Evolutionary conservation across 2,113 vertebrate species (phyloP).

Genomic region (Lophotis ruficrista): DNA sequence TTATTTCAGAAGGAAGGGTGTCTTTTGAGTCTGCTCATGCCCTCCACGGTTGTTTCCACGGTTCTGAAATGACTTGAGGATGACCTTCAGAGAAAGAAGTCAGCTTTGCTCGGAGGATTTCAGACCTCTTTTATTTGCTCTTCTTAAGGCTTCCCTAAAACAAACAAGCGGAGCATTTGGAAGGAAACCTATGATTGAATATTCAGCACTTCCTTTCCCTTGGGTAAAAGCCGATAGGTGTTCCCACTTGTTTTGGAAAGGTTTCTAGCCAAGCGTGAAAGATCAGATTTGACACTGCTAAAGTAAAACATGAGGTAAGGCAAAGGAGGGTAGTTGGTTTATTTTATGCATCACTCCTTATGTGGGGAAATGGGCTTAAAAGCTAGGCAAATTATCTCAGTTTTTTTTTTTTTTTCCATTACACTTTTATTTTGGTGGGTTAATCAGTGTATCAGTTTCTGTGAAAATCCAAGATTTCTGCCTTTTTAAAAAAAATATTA

Average conservation of each 20-base stretch:
- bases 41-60: not conserved
- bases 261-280: not conserved
- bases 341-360: not conserved
- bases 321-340: not conserved
- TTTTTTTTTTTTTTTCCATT: not conserved
- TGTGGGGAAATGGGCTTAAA: not conserved
- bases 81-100: not conserved
- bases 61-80: not conserved
- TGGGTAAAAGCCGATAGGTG: not conserved
- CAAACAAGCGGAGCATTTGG: not conserved
- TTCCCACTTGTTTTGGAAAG: not conserved
- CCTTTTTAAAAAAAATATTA: not conserved
- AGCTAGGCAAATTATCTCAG: not conserved
- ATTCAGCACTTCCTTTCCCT: not conserved
- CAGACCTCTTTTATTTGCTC: not conserved
- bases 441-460: not conserved
- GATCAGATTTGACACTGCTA: not conserved
- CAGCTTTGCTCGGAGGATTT: not conserved
- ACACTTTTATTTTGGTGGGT: not conserved
- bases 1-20: not conserved
- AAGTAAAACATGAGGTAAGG: not conserved
- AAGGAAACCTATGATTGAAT: not conserved
- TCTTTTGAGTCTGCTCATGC: not conserved
- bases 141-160: slow-evolving; percentile 21
- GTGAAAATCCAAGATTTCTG: not conserved